Evolutionary conservation across 2,888 invertebrate genomes (phyloP).

Genomic region (Cantharis rufa): DNA sequence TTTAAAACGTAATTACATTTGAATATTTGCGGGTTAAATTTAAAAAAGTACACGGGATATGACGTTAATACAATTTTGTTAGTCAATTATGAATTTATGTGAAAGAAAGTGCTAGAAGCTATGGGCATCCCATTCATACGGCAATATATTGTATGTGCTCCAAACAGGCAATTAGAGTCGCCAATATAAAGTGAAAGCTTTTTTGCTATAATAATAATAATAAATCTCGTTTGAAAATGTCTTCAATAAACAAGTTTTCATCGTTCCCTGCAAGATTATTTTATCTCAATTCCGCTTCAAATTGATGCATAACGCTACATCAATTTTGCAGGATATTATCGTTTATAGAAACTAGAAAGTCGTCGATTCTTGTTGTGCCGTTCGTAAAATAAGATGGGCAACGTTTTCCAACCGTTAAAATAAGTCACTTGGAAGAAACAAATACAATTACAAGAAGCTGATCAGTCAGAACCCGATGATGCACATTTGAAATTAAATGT

Average conservation of each 20-base stretch:
- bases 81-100: neutral
- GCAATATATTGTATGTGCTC: neutral
- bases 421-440: conserved; percentile 35
- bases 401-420: conserved; percentile 29
- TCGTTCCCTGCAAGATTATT: neutral
- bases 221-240: neutral
- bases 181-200: neutral
- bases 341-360: conserved; percentile 12
- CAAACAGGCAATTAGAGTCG: neutral
- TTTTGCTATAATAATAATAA: neutral
- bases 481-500: conserved; percentile 3
- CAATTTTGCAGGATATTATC: conserved; percentile 2
- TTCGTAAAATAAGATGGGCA: conserved; percentile 31
- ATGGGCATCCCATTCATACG: neutral
- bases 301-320: conserved; percentile 4
- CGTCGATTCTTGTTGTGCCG: conserved; percentile 5
- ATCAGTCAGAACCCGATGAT: conserved; percentile 29
- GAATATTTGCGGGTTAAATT: no score
- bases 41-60: no score
- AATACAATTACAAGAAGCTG: conserved; percentile 36
- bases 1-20: no score
- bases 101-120: neutral
- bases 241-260: conserved; percentile 2
- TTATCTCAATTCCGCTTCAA: conserved; percentile 1
- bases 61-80: neutral